phyloP scores from a whole-genome alignment of 1,140 invertebrate genomes.

The Macrotrachela quadricornifera region DNA sequence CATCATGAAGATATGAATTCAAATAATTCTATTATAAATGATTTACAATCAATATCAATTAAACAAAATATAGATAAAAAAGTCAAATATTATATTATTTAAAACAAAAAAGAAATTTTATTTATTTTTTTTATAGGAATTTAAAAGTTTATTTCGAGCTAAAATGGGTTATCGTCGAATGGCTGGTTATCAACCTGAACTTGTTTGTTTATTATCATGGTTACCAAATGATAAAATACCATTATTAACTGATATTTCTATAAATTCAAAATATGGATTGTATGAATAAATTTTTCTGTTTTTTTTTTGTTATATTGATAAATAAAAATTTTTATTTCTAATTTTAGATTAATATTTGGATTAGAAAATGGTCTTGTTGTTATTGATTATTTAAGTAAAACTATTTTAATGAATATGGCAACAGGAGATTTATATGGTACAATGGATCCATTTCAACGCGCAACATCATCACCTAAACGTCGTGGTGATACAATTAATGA shows the following conservation, averaged over 20 bases:
- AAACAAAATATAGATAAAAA: no score
- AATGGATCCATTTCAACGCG: conserved; percentile 63
- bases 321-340: no score
- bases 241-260: conserved; percentile 60
- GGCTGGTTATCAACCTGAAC: conserved; percentile 62
- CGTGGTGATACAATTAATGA: no score
- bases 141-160: conserved; percentile 28
- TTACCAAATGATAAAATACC: conserved; percentile 44
- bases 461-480: conserved; percentile 12
- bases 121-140: conserved; percentile 1
- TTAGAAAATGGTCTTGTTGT: conserved; percentile 79
- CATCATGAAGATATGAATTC: no score
- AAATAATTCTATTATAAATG: no score
- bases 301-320: no score
- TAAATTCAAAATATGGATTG: conserved; percentile 89
- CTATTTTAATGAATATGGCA: conserved; percentile 51
- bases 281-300: conserved; percentile 39
- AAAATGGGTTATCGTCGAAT: conserved; percentile 37
- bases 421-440: conserved; percentile 57
- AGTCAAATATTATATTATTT: no score
- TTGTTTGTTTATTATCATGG: conserved; percentile 71
- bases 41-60: no score
- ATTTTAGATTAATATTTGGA: conserved; percentile 69
- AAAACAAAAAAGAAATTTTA: no score
- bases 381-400: conserved; percentile 75